Evolutionary conservation across 2,797 vertebrate species (phyloP), one percentile per base, ranked within the genome.

Genomic region (Tolypeutes matacus): DNA sequence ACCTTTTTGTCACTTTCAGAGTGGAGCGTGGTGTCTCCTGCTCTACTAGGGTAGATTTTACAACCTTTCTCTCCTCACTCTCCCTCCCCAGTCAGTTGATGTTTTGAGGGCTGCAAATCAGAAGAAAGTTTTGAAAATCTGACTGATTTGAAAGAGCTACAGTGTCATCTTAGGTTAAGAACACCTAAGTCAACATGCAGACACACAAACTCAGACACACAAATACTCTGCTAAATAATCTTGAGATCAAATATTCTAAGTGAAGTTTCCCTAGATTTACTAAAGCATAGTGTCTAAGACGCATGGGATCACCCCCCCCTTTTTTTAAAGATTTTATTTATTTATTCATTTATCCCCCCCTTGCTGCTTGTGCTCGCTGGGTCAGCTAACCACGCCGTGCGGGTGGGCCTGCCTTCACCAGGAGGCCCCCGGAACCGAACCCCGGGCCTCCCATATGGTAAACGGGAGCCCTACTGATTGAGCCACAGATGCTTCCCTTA

Each of bases 101-200:
- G 14, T 27, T 81, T 64, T 69, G 4, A 91, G 46, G 64, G 85
- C 88, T 93, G 53, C 31, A 81, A 51, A 87, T 84, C 34, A 29
- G 49, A 94, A 49, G 36, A 80, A 69, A 20, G 5, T 20, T 64
- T 53, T 51, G 42, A 39, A 58, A 72, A n/a, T 62, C 51, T 42
- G 17, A 15, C 58, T 86, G 53, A 77, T 73, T 73, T 92, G 51
- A 69, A 96, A 91, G 62, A 10, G n/a, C 51, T 60, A 2, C 7
- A 18, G 42, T 77, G 70, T 94, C 34, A 76, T n/a, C 18, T 64
- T 64, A n/a, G 72, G 20, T 75, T 85, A 82, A 84, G 53, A 88
- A 86, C 17, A 49, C 18, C 49, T 89, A 58, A 42, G 27, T 5
- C 31, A 78, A 78, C 25, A 67, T 65, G 53, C 15, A 3, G 34